Conservation (phyloP, 2,797 vertebrate genomes). For the Bucorvus abyssinicus region DNA sequence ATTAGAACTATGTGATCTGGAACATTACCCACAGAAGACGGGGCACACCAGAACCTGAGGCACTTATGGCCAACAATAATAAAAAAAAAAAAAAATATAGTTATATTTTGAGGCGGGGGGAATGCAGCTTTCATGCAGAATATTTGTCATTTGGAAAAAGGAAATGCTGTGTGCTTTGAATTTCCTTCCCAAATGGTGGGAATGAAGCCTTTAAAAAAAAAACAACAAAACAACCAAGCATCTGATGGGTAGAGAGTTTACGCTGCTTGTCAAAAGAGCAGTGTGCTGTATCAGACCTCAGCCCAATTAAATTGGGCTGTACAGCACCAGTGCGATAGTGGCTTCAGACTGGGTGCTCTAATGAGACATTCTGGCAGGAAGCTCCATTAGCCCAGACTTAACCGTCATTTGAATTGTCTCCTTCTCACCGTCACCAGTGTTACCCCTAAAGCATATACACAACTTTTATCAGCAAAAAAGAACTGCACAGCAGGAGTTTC, state of each 20-base stretch:
- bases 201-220: conserved; percentile 10
- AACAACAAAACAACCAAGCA: not conserved
- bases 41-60: not conserved
- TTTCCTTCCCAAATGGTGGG: conserved; percentile 45
- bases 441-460: not conserved
- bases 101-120: not conserved
- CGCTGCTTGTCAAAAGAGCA: conserved; percentile 58
- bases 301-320: conserved; percentile 68
- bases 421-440: not conserved
- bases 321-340: not conserved
- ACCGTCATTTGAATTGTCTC: conserved; percentile 3
- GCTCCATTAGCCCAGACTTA: conserved; percentile 6
- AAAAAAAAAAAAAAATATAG: not conserved
- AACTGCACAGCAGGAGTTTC: not conserved
- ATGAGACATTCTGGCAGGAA: conserved; percentile 55
- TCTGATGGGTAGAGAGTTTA: conserved; percentile 68
- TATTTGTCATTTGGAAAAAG: not conserved
- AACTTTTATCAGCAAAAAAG: not conserved
- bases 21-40: not conserved
- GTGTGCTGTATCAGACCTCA: conserved; percentile 35
- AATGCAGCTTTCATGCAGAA: not conserved
- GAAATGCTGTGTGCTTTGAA: not conserved
- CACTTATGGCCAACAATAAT: not conserved
- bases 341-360: conserved; percentile 42
- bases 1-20: not conserved